Percentiles rank a stretch among this genome's conserved stretches.
These are phyloP conservation scores for zebrafish (Danio rerio) DNA, from an alignment of 2,113 vertebrate genomes.

Conservation along the genomic window DNA sequence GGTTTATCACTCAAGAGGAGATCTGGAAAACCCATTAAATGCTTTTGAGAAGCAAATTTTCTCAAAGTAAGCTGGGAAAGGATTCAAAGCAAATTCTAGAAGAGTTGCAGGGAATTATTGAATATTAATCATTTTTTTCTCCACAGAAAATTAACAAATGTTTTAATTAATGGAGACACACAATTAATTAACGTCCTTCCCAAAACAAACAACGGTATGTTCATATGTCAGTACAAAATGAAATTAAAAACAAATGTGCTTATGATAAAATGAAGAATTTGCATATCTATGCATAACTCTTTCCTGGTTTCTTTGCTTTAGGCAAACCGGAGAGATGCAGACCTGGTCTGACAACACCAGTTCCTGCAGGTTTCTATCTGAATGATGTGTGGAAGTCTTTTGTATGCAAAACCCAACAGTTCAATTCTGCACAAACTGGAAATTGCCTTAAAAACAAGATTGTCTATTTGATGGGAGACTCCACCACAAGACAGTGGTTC, in stretches of 20 bases:
- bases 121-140: neutral
- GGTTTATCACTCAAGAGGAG: neutral
- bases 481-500: too few relatives aligned
- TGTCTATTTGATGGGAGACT: too few relatives aligned
- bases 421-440: too few relatives aligned
- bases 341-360: slow-evolving; percentile 12
- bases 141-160: neutral
- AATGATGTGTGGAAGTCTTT: slow-evolving; percentile 8
- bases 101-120: neutral
- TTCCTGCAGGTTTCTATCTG: slow-evolving; percentile 3
- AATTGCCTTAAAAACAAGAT: too few relatives aligned
- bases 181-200: neutral
- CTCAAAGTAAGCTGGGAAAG: neutral
- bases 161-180: neutral
- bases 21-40: neutral
- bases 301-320: neutral
- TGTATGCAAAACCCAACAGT: too few relatives aligned
- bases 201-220: neutral
- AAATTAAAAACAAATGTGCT: too few relatives aligned
- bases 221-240: too few relatives aligned
- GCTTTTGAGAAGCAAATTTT: neutral
- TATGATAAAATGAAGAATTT: too few relatives aligned
- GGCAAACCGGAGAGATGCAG: neutral
- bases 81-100: neutral
- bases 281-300: too few relatives aligned